Percentiles rank a stretch among this genome's conserved stretches.
These are phyloP conservation scores for Protomyctophum bolini DNA, from an alignment of 2,113 vertebrate genomes.

Conservation along the genomic window DNA sequence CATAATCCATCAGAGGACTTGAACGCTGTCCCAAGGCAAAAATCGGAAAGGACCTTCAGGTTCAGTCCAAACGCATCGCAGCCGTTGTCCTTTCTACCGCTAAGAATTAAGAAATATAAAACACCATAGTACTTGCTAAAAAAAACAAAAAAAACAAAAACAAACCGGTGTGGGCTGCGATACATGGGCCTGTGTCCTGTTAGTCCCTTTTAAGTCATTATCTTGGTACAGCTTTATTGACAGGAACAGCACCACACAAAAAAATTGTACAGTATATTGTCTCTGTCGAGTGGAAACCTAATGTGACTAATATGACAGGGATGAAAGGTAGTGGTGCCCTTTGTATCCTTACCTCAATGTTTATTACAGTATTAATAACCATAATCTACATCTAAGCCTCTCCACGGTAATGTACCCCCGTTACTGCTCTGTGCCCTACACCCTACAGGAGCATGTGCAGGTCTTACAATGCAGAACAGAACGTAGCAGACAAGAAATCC, in stretches of 20 bases:
- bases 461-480: too few species aligned
- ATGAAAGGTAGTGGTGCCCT: too few species aligned
- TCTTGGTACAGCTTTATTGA: neutral
- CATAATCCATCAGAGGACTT: neutral
- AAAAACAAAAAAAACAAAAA: slow-evolving; percentile 15
- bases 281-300: too few species aligned
- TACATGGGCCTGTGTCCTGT: slow-evolving; percentile 15
- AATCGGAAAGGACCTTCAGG: slow-evolving; percentile 8
- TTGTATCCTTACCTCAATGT: too few species aligned
- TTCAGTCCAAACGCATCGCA: slow-evolving; percentile 28
- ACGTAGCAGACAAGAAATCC: too few species aligned
- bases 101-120: slow-evolving; percentile 19
- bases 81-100: slow-evolving; percentile 39
- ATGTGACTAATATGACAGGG: too few species aligned
- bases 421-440: too few species aligned
- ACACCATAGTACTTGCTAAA: slow-evolving; percentile 12
- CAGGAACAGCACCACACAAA: neutral
- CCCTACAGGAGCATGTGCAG: too few species aligned
- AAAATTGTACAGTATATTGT: too few species aligned
- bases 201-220: neutral
- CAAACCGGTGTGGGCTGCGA: slow-evolving; percentile 24
- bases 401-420: too few species aligned
- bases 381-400: too few species aligned
- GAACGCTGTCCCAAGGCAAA: neutral
- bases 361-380: too few species aligned